These are phyloP conservation scores for Arizona elegans DNA, from an alignment of 2,113 vertebrate genomes.

Conservation along the genomic window DNA sequence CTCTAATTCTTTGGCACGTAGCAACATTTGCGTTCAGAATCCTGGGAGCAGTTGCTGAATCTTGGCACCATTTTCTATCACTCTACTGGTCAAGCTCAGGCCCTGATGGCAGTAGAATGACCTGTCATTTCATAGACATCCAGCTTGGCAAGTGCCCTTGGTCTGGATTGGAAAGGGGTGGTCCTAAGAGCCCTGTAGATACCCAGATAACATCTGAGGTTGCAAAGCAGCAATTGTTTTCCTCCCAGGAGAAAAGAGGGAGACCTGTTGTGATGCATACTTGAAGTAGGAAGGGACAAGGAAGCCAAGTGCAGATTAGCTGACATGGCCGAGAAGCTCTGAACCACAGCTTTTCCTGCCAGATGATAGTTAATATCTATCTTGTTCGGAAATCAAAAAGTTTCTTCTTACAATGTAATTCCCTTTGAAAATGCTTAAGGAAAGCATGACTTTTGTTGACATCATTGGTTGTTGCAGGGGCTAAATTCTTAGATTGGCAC, in stretches of 20 bases:
- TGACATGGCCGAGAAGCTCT: neutral
- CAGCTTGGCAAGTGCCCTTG: neutral
- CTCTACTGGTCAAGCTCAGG: neutral
- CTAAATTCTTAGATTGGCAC: neutral
- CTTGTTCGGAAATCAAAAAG: neutral
- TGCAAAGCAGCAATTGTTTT: neutral
- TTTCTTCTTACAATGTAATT: neutral
- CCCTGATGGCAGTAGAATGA: neutral
- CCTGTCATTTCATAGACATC: neutral
- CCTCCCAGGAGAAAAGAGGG: neutral
- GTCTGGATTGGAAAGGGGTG: neutral
- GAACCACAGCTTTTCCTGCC: neutral
- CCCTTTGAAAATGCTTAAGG: neutral
- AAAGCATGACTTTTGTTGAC: neutral
- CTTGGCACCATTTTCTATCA: neutral
- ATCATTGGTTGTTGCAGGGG: neutral
- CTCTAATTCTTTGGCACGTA: neutral
- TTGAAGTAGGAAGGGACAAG: neutral
- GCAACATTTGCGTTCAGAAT: neutral
- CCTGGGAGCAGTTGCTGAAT: neutral
- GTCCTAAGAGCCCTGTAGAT: neutral
- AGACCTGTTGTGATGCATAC: neutral
- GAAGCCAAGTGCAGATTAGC: too few species aligned
- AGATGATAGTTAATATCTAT: neutral
- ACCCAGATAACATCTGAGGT: neutral